These are phyloP conservation scores for Napeogenes sylphis DNA, from an alignment of 2,888 invertebrate species.

Conservation along the genomic window DNA sequence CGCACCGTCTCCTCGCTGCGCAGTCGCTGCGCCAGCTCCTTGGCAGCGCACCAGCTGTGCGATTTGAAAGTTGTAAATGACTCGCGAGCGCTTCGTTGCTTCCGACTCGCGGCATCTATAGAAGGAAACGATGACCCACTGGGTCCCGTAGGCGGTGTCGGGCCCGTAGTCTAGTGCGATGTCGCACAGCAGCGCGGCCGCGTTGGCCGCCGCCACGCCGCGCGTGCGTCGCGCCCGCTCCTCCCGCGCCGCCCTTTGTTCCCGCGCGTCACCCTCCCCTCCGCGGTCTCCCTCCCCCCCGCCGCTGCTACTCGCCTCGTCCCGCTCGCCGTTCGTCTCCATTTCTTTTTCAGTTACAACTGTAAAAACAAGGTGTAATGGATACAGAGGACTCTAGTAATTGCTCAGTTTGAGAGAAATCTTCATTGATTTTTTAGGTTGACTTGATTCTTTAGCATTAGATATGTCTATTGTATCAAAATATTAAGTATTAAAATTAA, in stretches of 20 bases:
- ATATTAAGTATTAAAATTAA: too few species aligned
- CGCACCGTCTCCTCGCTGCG: constrained; percentile 41
- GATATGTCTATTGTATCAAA: too few species aligned
- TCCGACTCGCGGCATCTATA: too few species aligned
- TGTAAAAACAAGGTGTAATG: too few species aligned
- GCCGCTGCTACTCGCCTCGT: not conserved
- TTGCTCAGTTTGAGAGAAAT: too few species aligned
- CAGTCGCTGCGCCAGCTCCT: constrained; percentile 28
- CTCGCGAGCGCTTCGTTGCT: too few species aligned
- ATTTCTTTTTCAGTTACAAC: not conserved
- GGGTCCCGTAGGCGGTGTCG: constrained; percentile 41
- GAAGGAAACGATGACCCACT: not conserved
- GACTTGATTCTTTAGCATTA: too few species aligned
- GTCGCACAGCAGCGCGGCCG: constrained; percentile 92
- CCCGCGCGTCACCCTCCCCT: not conserved
- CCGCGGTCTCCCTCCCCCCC: not conserved
- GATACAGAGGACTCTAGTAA: too few species aligned
- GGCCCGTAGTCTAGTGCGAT: constrained; percentile 79
- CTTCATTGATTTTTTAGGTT: too few species aligned
- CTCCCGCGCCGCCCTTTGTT: not conserved
- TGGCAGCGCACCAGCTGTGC: constrained; percentile 28
- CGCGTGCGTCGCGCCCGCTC: constrained; percentile 68
- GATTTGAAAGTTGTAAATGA: not conserved
- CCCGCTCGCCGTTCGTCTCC: constrained; percentile 8
- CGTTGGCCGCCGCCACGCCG: constrained; percentile 89